phyloP scores from a whole-genome alignment of 2,113 vertebrate species.

The Oryzias celebensis region DNA sequence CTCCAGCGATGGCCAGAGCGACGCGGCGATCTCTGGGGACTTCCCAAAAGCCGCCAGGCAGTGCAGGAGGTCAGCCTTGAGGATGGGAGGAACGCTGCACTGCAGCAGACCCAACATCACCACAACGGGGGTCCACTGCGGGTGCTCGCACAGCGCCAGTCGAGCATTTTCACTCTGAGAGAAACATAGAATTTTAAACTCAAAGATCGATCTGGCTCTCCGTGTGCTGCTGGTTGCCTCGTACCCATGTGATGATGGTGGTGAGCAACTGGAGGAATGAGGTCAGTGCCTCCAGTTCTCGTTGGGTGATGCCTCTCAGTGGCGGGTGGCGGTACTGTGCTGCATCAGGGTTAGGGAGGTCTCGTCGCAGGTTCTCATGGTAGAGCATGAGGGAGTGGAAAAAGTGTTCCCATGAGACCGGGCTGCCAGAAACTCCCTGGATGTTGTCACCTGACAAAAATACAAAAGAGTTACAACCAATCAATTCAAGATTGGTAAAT shows the following conservation, averaged over 20 bases:
- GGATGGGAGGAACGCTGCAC: constrained; percentile 90
- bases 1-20: constrained; percentile 96
- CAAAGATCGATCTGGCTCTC: not conserved
- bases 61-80: constrained; percentile 89
- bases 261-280: constrained; percentile 91
- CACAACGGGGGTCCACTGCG: constrained; percentile 97
- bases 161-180: constrained; percentile 94
- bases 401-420: constrained; percentile 98
- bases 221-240: not conserved
- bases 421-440: constrained; percentile 87
- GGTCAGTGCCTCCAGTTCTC: constrained; percentile 92
- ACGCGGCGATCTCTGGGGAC: constrained; percentile 94
- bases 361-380: constrained; percentile 92
- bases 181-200: not conserved
- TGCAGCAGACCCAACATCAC: constrained; percentile 93
- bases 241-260: constrained; percentile 92
- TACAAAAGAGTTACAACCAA: too few species aligned
- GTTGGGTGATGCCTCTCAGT: constrained; percentile 92
- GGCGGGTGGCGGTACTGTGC: constrained; percentile 91
- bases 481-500: too few species aligned
- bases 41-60: constrained; percentile 91
- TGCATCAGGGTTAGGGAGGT: constrained; percentile 88
- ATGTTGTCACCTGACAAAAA: constrained; percentile 86
- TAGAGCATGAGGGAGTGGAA: constrained; percentile 97
- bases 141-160: constrained; percentile 93